Base-by-base conservation (phyloP, 2,888 invertebrate genomes). In the Nomada hirtipes region DNA sequence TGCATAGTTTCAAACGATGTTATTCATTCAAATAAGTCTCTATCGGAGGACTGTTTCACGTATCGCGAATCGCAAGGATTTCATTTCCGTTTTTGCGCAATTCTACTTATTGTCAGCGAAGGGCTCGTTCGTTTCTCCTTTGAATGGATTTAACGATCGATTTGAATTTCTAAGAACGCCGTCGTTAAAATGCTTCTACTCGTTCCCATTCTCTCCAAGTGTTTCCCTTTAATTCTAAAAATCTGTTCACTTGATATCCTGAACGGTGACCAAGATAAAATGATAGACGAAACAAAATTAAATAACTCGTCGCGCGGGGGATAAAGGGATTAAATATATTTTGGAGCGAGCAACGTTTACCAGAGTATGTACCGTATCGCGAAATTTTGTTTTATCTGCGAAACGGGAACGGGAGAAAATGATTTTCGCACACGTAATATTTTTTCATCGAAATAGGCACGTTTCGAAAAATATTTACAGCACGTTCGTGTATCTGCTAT, bases 91-190 rank as follows among this genome's bases (percentile, higher is more conserved):
- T 74, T 57, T 53, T 69, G 20, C n/a, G 55, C 44, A 23, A 71
- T 76, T 55, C 10, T 36, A 23, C 55, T 52, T 55, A 61, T 4
- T 52, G 47, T 4, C 29, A 1, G 18, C 26, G 2, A 26, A 26
- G 26, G 26, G 26, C 26, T 26, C 26, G 26, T 36, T 13, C 20
- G 20, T 50, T 23, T 55, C 42, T 20, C 42, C 44, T 29, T n/a
- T 23, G 29, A 53, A 53, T 61, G 53, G 61, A 67, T 61, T 61
- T 71, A 29, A 7, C 47, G 64, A 64, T 73, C 55, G 63, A 57
- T 73, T 57, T 44, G 2, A n/a, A 20, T 55, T 4, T 15, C 15
- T n/a, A 29, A 47, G 52, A 15, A 20, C 44, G 15, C 18, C 7
- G 4, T 60, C 36, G 60, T 60, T 36, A 23, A 50, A 64, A 64